phyloP scores from a whole-genome alignment of 1,140 invertebrate species.

The Drosophila neocordata region DNA sequence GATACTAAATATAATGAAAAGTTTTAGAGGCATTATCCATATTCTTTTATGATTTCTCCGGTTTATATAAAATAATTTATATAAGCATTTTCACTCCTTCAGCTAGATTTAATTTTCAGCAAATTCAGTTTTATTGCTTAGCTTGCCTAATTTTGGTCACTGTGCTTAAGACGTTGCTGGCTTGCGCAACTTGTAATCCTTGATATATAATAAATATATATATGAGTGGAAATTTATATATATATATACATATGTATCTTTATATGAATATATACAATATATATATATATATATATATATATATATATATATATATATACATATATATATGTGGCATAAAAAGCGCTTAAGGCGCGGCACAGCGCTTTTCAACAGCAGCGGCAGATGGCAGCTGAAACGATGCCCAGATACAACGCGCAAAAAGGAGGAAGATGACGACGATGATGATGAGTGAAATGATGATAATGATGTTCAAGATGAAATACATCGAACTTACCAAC shows the following conservation, averaged over 20 bases:
- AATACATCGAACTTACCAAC: constrained; percentile 14
- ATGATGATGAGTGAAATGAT: constrained; percentile 16
- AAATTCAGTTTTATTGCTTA: neutral
- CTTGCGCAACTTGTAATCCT: constrained; percentile 61
- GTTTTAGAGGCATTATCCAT: no score
- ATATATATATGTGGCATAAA: constrained; percentile 50
- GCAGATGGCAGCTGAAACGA: constrained; percentile 71
- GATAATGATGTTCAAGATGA: constrained; percentile 3
- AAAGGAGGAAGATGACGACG: constrained; percentile 15
- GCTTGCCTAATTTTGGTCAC: constrained; percentile 10
- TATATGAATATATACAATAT: constrained; percentile 16
- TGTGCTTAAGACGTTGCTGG: constrained; percentile 29
- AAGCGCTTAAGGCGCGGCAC: constrained; percentile 71
- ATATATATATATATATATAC: constrained; percentile 18
- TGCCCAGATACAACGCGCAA: constrained; percentile 48
- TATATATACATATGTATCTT: constrained; percentile 1
- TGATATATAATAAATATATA: constrained; percentile 53
- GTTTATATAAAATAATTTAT: no score
- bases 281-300: constrained; percentile 32
- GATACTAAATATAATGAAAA: no score
- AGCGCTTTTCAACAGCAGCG: constrained; percentile 51
- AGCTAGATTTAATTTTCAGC: neutral
- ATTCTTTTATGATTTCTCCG: no score
- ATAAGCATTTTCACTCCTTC: no score
- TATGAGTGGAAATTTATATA: neutral